Percentiles rank a stretch among this genome's conserved stretches.
phyloP scores from a whole-genome alignment of 2,888 invertebrate species.

The Lomographa bimaculata region DNA sequence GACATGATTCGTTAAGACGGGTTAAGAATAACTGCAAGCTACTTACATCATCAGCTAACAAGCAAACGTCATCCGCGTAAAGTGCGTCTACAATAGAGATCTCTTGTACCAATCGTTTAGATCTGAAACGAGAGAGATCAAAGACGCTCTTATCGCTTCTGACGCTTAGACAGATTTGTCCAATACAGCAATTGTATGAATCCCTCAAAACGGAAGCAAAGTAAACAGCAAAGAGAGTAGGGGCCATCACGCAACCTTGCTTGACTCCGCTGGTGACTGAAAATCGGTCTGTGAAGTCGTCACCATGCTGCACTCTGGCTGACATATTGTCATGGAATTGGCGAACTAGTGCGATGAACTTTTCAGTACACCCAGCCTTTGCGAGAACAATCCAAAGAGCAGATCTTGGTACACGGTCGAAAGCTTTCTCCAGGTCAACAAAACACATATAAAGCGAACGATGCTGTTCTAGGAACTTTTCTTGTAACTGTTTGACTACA shows the following conservation, averaged over 20 bases:
- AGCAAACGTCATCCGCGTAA: constrained; percentile 12
- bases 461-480: constrained; percentile 21
- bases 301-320: no score
- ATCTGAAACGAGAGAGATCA: no score
- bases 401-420: no score
- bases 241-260: constrained; percentile 21
- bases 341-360: no score
- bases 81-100: background rate
- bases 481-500: constrained; percentile 15
- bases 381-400: no score
- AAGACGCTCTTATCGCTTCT: background rate
- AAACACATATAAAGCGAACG: no score
- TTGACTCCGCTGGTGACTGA: constrained; percentile 16
- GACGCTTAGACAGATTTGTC: background rate
- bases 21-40: background rate
- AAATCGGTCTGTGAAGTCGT: no score
- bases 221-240: constrained; percentile 23
- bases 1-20: no score
- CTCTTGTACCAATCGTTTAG: no score
- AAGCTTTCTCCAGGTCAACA: no score
- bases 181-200: background rate
- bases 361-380: no score
- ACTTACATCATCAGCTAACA: background rate
- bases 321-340: no score
- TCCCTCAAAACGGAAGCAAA: constrained; percentile 17